Evolutionary conservation across 2,888 invertebrate genomes (phyloP).

Genomic region (Drosophila stalkeri): DNA sequence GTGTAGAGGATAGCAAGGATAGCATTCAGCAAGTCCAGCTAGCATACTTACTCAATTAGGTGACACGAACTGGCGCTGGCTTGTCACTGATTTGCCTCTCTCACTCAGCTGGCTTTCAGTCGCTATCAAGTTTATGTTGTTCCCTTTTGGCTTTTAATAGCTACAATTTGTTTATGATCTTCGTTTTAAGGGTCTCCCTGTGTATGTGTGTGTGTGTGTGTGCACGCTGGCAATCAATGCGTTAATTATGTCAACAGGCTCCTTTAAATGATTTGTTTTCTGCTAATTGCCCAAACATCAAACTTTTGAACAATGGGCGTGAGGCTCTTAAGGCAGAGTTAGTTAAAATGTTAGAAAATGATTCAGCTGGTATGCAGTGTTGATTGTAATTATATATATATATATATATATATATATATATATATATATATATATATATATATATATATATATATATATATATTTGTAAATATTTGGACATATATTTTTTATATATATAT

Average conservation of each 20-base stretch:
- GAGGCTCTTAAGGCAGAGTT: background rate
- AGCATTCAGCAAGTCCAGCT: conserved; percentile 34
- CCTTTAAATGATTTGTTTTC: background rate
- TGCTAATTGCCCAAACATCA: background rate
- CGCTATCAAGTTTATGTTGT: conserved; percentile 24
- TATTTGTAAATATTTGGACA: no score
- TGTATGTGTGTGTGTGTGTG: background rate
- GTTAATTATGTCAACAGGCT: background rate
- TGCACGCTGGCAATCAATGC: background rate
- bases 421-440: no score
- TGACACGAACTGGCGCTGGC: conserved; percentile 60
- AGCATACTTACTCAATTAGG: conserved; percentile 74
- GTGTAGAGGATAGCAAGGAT: conserved; percentile 20
- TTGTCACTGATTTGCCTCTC: conserved; percentile 65
- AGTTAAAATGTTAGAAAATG: background rate
- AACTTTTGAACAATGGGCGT: background rate
- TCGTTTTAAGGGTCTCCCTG: conserved; percentile 39
- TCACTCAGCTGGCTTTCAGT: conserved; percentile 30
- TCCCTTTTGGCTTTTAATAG: conserved; percentile 31
- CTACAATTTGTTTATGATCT: conserved; percentile 56
- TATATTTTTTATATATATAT: no score
- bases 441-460: no score
- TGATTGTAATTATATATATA: no score
- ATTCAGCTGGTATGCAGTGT: no score
- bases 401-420: no score